Percentiles rank a stretch among this genome's conserved stretches.
Conservation (phyloP, 2,113 vertebrate species). For the Butorides virescens region DNA sequence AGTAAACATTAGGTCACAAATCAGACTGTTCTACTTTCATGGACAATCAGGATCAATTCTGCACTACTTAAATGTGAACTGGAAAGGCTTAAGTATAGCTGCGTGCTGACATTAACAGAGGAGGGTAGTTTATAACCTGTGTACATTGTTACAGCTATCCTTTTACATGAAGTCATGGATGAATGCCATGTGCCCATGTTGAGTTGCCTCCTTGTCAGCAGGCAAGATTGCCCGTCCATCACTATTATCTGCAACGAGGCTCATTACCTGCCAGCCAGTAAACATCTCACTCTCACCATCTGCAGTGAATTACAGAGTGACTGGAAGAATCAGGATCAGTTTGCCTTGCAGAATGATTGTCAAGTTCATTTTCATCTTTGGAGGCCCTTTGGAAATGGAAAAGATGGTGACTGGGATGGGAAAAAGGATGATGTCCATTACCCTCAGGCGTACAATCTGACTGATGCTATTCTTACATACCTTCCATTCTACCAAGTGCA, state of each 20-base stretch:
- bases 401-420: conserved; percentile 38
- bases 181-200: conserved; percentile 61
- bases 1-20: conserved; percentile 71
- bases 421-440: conserved; percentile 55
- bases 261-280: conserved; percentile 78
- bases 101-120: conserved; percentile 18
- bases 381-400: conserved; percentile 59
- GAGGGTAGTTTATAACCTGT: conserved; percentile 38
- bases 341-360: conserved; percentile 71
- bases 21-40: conserved; percentile 50
- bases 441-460: conserved; percentile 10
- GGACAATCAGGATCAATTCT: conserved; percentile 60
- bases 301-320: conserved; percentile 79
- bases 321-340: conserved; percentile 74
- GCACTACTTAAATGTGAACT: conserved; percentile 33
- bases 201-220: conserved; percentile 64
- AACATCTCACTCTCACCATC: conserved; percentile 76
- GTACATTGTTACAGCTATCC: conserved; percentile 39
- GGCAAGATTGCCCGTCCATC: conserved; percentile 71
- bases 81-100: conserved; percentile 40
- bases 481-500: conserved; percentile 35
- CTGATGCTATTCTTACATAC: conserved; percentile 26
- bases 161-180: conserved; percentile 58
- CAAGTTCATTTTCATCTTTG: conserved; percentile 77
- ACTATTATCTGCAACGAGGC: conserved; percentile 71